Conservation (phyloP, 2,797 vertebrate species). For the Diglossa cyanea region DNA sequence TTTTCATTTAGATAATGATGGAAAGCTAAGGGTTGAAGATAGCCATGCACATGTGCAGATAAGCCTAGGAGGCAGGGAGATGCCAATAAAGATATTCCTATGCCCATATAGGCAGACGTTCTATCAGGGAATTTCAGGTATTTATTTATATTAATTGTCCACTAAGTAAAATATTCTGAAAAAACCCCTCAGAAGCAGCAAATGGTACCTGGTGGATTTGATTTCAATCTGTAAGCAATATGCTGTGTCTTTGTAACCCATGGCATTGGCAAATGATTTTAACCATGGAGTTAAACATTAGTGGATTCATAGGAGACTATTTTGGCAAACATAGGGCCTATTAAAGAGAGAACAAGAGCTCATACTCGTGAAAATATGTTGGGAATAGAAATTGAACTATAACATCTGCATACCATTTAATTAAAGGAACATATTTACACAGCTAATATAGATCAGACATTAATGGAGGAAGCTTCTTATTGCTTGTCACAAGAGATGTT, state of each 20-base stretch:
- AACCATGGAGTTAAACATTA: not conserved
- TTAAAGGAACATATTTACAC: not conserved
- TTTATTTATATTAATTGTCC: not conserved
- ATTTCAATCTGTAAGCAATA: not conserved
- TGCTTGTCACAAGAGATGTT: not conserved
- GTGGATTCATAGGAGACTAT: not conserved
- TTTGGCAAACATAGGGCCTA: not conserved
- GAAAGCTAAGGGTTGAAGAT: not conserved
- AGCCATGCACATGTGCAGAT: not conserved
- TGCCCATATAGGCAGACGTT: not conserved
- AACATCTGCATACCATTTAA: not conserved
- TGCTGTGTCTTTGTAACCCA: not conserved
- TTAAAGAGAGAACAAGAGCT: not conserved
- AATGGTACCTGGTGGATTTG: not conserved
- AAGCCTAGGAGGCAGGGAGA: not conserved
- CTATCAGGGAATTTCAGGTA: not conserved
- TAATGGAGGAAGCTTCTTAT: not conserved
- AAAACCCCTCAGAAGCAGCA: not conserved
- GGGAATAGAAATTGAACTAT: not conserved
- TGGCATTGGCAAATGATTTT: not conserved
- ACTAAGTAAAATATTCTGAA: not conserved
- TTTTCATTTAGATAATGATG: not conserved
- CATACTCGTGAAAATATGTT: not conserved
- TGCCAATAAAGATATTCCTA: not conserved
- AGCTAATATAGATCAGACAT: not conserved